A percentile compares a stretch with the other conserved stretches of the same genome.
Conservation (phyloP, 2,888 invertebrate genomes). For the Trichogramma evanescens region DNA sequence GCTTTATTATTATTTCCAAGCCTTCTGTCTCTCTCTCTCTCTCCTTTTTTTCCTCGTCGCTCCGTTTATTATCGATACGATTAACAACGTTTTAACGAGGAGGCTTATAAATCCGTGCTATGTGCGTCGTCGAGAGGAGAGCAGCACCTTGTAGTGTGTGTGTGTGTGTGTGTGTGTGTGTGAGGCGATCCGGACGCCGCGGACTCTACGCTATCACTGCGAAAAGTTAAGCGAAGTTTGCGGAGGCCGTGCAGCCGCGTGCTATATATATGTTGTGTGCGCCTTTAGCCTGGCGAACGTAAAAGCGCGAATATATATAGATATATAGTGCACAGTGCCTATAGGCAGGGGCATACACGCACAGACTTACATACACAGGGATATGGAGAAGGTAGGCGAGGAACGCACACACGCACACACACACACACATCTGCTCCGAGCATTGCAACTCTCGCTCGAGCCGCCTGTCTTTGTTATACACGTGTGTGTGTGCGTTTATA, state of each 20-base stretch:
- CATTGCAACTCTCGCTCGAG: too few relatives aligned
- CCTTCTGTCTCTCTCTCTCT: conserved; percentile 4
- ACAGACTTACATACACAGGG: too few relatives aligned
- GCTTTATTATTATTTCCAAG: conserved; percentile 6
- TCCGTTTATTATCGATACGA: background rate
- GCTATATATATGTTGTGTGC: conserved; percentile 6
- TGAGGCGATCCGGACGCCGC: conserved; percentile 38
- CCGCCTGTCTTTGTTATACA: too few relatives aligned
- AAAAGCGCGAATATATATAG: conserved; percentile 27
- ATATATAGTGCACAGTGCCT: background rate
- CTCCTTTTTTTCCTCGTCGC: conserved; percentile 9
- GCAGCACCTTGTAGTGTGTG: too few relatives aligned
- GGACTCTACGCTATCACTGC: conserved; percentile 45
- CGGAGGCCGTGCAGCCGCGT: conserved; percentile 31
- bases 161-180: background rate
- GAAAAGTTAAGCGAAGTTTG: too few relatives aligned
- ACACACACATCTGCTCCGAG: too few relatives aligned
- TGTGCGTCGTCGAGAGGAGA: background rate
- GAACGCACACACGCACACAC: too few relatives aligned
- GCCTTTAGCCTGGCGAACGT: conserved; percentile 25
- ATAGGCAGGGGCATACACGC: too few relatives aligned
- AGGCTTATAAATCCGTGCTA: background rate
- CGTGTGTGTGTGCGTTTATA: too few relatives aligned
- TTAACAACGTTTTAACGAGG: background rate
- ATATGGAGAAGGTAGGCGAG: too few relatives aligned